Percentiles rank a stretch among this genome's conserved stretches.
Conservation (phyloP, 2,888 invertebrate genomes). For the Zonitis immaculata region DNA sequence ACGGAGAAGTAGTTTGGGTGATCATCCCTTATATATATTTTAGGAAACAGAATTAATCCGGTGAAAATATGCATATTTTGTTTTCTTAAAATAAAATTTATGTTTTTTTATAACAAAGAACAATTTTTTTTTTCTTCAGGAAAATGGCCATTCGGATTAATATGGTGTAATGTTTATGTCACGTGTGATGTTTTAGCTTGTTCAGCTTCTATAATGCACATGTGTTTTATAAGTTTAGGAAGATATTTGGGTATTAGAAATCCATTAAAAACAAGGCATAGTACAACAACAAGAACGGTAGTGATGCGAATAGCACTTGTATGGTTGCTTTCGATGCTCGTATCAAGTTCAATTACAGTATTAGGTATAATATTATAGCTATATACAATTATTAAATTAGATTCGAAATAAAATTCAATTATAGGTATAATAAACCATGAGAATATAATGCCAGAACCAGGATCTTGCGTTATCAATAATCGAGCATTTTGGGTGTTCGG, state of each 20-base stretch:
- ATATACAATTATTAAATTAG: background rate
- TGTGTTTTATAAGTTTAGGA: slow-evolving; percentile 88
- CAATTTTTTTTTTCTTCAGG: slow-evolving; percentile 58
- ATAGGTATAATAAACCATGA: slow-evolving; percentile 69
- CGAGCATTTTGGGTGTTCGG: slow-evolving; percentile 85
- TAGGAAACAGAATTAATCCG: too few relatives aligned
- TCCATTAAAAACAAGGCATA: slow-evolving; percentile 80
- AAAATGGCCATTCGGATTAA: slow-evolving; percentile 86
- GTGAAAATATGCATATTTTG: too few relatives aligned
- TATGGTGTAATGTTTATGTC: slow-evolving; percentile 92
- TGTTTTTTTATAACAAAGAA: too few relatives aligned
- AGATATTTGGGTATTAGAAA: slow-evolving; percentile 85
- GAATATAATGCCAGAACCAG: slow-evolving; percentile 77
- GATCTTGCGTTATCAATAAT: slow-evolving; percentile 78
- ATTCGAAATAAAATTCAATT: slow-evolving; percentile 16
- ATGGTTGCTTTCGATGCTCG: slow-evolving; percentile 86
- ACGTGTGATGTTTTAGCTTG: slow-evolving; percentile 95
- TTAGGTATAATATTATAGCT: slow-evolving; percentile 57
- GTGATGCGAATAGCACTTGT: slow-evolving; percentile 86
- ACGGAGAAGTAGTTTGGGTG: too few relatives aligned
- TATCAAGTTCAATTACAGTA: slow-evolving; percentile 80
- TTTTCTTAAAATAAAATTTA: too few relatives aligned
- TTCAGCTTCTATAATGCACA: slow-evolving; percentile 92
- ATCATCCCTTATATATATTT: too few relatives aligned
- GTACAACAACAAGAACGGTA: slow-evolving; percentile 76